phyloP scores from a whole-genome alignment of 1,140 invertebrate genomes.

The Maniola jurtina region DNA sequence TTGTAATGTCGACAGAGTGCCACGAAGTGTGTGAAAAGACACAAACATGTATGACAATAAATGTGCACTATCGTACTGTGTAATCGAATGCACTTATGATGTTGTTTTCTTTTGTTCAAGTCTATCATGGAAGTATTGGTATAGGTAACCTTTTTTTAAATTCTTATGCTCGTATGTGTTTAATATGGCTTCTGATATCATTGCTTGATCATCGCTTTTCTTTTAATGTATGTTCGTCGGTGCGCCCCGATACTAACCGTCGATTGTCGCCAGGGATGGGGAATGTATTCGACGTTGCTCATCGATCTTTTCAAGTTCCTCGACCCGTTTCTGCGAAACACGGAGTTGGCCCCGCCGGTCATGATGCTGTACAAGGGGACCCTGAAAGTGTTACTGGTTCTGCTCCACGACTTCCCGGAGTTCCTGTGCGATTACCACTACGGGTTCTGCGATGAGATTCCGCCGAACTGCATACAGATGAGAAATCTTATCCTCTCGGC shows the following conservation, averaged over 20 bases:
- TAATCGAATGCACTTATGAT: conserved; percentile 24
- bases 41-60: background rate
- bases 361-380: conserved; percentile 97
- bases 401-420: conserved; percentile 99
- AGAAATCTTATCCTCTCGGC: conserved; percentile 98
- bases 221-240: background rate
- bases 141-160: conserved; percentile 18
- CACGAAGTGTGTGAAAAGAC: conserved; percentile 25
- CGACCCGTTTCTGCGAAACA: conserved; percentile 97
- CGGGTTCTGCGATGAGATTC: conserved; percentile 99
- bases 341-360: conserved; percentile 95
- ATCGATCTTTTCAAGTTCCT: conserved; percentile 98
- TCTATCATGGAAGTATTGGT: conserved; percentile 36
- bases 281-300: conserved; percentile 93
- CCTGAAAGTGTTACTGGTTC: conserved; percentile 94
- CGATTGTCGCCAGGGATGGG: conserved; percentile 83
- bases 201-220: conserved; percentile 32
- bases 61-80: conserved; percentile 11
- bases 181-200: conserved; percentile 27
- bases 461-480: conserved; percentile 99
- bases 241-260: conserved; percentile 22
- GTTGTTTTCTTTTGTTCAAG: conserved; percentile 33
- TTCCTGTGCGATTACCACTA: conserved; percentile 99
- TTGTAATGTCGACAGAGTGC: conserved; percentile 1
- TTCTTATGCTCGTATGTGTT: conserved; percentile 31